These are phyloP conservation scores for Timema cristinae DNA, from an alignment of 2,888 invertebrate species.

Conservation along the genomic window DNA sequence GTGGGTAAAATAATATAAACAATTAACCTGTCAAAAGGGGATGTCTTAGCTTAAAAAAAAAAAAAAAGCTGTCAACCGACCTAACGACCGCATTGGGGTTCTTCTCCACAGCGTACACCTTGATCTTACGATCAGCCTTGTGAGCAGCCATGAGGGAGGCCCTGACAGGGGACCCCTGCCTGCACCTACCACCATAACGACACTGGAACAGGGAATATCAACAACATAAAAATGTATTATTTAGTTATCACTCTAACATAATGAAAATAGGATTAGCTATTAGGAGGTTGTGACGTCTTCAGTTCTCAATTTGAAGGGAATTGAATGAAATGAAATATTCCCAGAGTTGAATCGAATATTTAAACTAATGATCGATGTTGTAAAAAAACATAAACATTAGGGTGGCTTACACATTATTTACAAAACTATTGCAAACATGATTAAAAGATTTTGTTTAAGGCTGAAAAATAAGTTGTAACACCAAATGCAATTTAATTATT, in stretches of 20 bases:
- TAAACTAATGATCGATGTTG: too few relatives aligned
- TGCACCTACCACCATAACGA: slow-evolving; percentile 88
- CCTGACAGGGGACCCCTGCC: slow-evolving; percentile 93
- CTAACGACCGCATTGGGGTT: slow-evolving; percentile 94
- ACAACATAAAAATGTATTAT: not conserved
- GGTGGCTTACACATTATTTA: too few relatives aligned
- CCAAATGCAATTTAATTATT: too few relatives aligned
- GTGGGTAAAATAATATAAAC: too few relatives aligned
- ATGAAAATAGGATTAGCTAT: not conserved
- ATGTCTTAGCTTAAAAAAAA: not conserved
- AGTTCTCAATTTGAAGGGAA: too few relatives aligned
- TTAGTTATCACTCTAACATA: not conserved
- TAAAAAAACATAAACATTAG: too few relatives aligned
- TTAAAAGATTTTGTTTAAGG: too few relatives aligned
- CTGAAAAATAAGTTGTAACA: too few relatives aligned
- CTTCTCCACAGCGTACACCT: slow-evolving; percentile 94
- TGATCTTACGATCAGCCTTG: slow-evolving; percentile 66
- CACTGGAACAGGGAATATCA: slow-evolving; percentile 36
- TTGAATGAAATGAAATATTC: too few relatives aligned
- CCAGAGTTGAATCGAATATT: too few relatives aligned
- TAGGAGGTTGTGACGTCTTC: not conserved
- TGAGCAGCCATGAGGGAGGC: slow-evolving; percentile 78
- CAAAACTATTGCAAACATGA: too few relatives aligned
- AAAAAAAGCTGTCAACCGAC: slow-evolving; percentile 36
- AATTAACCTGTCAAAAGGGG: not conserved